Percentiles rank a stretch among this genome's conserved stretches.
Evolutionary conservation across 1,140 invertebrate genomes (phyloP).

Genomic region (Heliothis subflexa): DNA sequence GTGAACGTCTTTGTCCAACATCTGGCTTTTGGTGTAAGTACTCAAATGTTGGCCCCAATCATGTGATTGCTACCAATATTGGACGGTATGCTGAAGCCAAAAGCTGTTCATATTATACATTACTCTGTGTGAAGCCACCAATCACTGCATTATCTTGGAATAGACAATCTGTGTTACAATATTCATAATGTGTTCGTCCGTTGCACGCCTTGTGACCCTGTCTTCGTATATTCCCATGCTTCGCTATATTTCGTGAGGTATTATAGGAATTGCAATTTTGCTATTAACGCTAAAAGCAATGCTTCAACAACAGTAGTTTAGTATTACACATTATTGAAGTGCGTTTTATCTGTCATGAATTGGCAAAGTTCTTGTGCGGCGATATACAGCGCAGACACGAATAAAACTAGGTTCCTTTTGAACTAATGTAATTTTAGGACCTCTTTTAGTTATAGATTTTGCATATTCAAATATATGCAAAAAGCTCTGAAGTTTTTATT

Average conservation of each 20-base stretch:
- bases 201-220: slow-evolving; percentile 51
- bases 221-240: slow-evolving; percentile 55
- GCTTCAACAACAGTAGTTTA: slow-evolving; percentile 39
- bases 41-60: slow-evolving; percentile 37
- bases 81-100: slow-evolving; percentile 54
- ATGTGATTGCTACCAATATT: slow-evolving; percentile 7
- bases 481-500: too few relatives aligned
- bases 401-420: too few relatives aligned
- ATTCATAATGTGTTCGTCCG: slow-evolving; percentile 39
- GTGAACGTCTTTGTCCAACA: slow-evolving; percentile 49
- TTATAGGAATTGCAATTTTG: slow-evolving; percentile 28
- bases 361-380: neutral
- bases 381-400: too few relatives aligned
- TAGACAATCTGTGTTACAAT: slow-evolving; percentile 42
- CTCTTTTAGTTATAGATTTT: too few relatives aligned
- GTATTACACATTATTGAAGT: slow-evolving; percentile 8
- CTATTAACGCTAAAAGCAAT: slow-evolving; percentile 41
- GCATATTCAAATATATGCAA: too few relatives aligned
- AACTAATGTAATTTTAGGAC: too few relatives aligned
- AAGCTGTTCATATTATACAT: slow-evolving; percentile 29
- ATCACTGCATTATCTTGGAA: slow-evolving; percentile 37
- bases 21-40: slow-evolving; percentile 54
- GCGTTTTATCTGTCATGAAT: slow-evolving; percentile 32
- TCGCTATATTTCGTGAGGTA: slow-evolving; percentile 39
- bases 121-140: slow-evolving; percentile 30